Base-by-base conservation (phyloP, 2,888 invertebrate genomes). In the Sepioteuthis lessoniana region DNA sequence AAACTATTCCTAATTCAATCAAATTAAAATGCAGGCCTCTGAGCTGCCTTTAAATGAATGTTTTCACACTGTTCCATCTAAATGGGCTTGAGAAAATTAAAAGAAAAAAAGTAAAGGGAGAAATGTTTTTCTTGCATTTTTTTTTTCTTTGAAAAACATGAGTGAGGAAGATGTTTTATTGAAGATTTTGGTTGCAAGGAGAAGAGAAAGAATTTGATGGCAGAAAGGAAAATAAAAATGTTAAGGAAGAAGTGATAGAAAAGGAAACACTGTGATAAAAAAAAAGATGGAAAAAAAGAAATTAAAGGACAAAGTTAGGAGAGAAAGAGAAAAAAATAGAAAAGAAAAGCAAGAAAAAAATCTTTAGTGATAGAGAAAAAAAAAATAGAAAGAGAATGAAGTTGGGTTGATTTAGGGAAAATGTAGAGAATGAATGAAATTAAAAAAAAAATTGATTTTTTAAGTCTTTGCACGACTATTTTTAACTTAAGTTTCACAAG, bases 1-100 rank as follows among this genome's bases (percentile, higher is more conserved):
- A 76, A 76, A n/a, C n/a, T 76, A 76, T 76, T 76, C 19, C n/a
- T 76, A 76, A 76, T 76, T 76, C 76, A 76, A 76, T 76, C 76
- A 13, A 76, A 76, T 76, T 76, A 76, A 76, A 76, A 76, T 35
- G n/a, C 16, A n/a, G n/a, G n/a, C n/a, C n/a, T n/a, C 76, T 76
- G n/a, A 76, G 76, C n/a, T 35, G n/a, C n/a, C n/a, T 76, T 35
- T 76, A n/a, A 76, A 76, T 76, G n/a, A 76, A 76, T 76, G 76
- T 76, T 76, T 76, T 76, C 76, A 76, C 76, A 76, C n/a, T 76
- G 76, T 35, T 76, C 76, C n/a, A 76, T 76, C 16, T 16, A 76
- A 76, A 76, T 76, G 76, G 1, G n/a, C 19, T 76, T 76, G 76
- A 76, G 16, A 76, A 76, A 76, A 76, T 76, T 76, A 76, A n/a